Evolutionary conservation across 2,113 vertebrate genomes (phyloP).

Genomic region (Micromys minutus): DNA sequence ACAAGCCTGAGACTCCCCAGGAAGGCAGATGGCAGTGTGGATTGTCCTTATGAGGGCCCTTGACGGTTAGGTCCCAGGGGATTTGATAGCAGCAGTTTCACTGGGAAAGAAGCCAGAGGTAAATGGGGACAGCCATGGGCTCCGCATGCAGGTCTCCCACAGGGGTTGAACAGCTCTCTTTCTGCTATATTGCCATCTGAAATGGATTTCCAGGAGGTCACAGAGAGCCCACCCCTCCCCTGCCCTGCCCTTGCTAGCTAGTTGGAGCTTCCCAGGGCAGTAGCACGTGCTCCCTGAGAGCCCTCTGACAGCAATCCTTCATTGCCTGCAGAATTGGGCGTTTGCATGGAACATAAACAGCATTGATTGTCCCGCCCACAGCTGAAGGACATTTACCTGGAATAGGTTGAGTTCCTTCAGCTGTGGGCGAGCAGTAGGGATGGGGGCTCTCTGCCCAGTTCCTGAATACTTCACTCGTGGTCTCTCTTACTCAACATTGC

Average conservation of each 20-base stretch:
- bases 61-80: background rate
- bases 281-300: background rate
- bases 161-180: rapidly evolving
- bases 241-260: rapidly evolving
- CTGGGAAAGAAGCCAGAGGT: background rate
- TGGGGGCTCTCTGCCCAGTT: background rate
- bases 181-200: rapidly evolving
- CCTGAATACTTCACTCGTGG: background rate
- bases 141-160: background rate
- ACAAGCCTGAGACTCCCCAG: background rate
- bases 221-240: rapidly evolving
- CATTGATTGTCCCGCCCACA: rapidly evolving
- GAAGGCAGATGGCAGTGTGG: background rate
- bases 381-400: rapidly evolving
- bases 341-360: rapidly evolving
- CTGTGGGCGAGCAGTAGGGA: background rate
- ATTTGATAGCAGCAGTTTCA: background rate
- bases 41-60: background rate
- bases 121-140: rapidly evolving
- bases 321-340: rapidly evolving
- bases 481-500: background rate
- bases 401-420: background rate
- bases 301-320: rapidly evolving
- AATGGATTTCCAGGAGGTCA: rapidly evolving
- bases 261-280: background rate